Evolutionary conservation across 2,888 invertebrate genomes (phyloP), one percentile per base, ranked within the genome.

Genomic region (Pachycephus smyrnensis): DNA sequence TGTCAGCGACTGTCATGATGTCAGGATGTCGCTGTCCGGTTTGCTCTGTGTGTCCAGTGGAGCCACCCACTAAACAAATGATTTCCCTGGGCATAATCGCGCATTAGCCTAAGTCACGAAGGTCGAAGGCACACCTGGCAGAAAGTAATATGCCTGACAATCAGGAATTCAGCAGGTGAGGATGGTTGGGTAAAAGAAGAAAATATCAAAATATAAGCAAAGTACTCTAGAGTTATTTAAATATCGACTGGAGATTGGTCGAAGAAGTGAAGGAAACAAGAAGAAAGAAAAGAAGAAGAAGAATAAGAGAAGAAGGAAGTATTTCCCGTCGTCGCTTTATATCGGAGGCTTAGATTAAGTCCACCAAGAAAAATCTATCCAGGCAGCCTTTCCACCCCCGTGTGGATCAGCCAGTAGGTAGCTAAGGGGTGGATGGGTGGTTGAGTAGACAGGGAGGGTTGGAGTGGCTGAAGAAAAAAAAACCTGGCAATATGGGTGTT

Each of bases 281-380:
- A 55, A 55, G 23, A 23, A 23, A 55, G 15, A 40, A 4, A 40
- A 6, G 76, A 75, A 32, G 33, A 68, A 55, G 68, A 33, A 32
- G 33, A 33, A 74, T 74, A 32, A 31, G 23, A 33, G 74, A 33
- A 76, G 76, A 81, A 82, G 76, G 71, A 76, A 79, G 33, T 71
- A 75, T 82, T 76, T 73, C 71, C 78, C 79, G 80, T 87, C 86
- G 88, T 86, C 88, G 87, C 86, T 89, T 89, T 89, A 89, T 88
- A 88, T 86, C 85, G 85, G 71, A 86, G 87, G 90, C 90, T 91
- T 90, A 89, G 89, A 91, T 90, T 90, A 91, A 90, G 90, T 89
- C 90, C 85, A 85, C 85, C 81, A 86, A 91, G 91, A 90, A 91
- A 91, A 90, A 91, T 91, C 89, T 90, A 90, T 90, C 87, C 87